Conservation (phyloP, 2,113 vertebrate species). For the Paramormyrops kingsleyae region DNA sequence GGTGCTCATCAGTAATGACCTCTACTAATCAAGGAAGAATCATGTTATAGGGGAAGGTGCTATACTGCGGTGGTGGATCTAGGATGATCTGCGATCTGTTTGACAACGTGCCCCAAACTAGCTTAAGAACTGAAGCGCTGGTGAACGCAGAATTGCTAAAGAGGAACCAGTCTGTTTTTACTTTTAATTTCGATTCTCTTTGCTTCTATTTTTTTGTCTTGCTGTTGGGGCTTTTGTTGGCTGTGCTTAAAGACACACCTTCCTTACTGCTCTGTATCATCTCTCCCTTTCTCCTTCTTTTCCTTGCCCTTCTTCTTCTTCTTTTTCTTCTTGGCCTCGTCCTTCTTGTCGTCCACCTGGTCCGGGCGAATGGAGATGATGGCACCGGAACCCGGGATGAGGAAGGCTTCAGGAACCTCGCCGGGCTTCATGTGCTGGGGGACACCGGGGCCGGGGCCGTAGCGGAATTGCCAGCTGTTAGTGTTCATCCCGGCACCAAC, state of each 20-base stretch:
- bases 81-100: not conserved
- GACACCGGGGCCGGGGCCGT: constrained; percentile 75
- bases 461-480: constrained; percentile 99
- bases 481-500: constrained; percentile 95
- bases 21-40: not conserved
- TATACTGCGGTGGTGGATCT: not conserved
- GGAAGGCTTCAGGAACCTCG: constrained; percentile 97
- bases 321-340: constrained; percentile 97
- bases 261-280: constrained; percentile 87
- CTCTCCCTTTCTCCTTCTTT: constrained; percentile 91
- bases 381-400: constrained; percentile 95
- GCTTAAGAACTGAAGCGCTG: constrained; percentile 5
- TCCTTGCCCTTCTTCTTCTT: constrained; percentile 99
- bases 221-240: constrained; percentile 50
- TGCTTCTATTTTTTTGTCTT: constrained; percentile 33
- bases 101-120: not conserved
- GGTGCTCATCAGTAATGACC: not conserved
- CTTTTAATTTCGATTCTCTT: not conserved
- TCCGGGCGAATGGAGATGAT: constrained; percentile 98
- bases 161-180: constrained; percentile 9
- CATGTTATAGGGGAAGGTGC: not conserved
- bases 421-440: constrained; percentile 88
- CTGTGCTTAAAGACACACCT: constrained; percentile 57
- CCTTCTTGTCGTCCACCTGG: constrained; percentile 93
- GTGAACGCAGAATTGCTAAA: constrained; percentile 22